Evolutionary conservation across 2,797 vertebrate species (phyloP), one percentile per base, ranked within the genome.

Genomic region (Labroides dimidiatus): DNA sequence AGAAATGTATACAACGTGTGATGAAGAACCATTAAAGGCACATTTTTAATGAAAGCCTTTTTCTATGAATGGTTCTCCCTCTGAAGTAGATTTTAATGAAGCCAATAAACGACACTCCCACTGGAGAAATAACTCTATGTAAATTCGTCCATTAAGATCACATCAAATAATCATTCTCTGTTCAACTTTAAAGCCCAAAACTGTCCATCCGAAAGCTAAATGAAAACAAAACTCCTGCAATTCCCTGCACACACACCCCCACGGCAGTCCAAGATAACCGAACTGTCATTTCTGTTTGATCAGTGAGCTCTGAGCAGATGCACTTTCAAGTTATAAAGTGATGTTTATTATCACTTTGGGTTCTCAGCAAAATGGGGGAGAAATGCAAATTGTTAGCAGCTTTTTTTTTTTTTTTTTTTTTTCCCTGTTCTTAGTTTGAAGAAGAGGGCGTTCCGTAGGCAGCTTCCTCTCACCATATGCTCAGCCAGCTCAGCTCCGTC

Each of bases 391-490:
- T 49, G 53, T 65, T 71, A 23, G 64, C 50, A 27, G 27, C 52
- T 20, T 81, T 14, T 16, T 14, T 47, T 47, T 21, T 47, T 47
- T 44, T 61, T 72, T 13, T 24, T 21, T 47, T 47, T 47, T 45
- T 47, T 44, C 56, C 69, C 85, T 19, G 61, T 54, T 47, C 36
- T 68, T n/a, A 54, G 65, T 83, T 75, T 77, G 61, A 78, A 78
- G 67, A 78, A 8, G 63, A 72, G 55, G 21, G 48, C 37, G 64
- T 19, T 86, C 81, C 52, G 58, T 64, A 66, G 78, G 81, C 81
- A 45, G 77, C 78, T 87, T 91, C 85, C 80, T 88, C 81, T 78
- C 82, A 11, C 88, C 88, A 88, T 87, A 89, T 91, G 90, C 80
- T 89, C 89, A 75, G 72, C 68, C 74, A 82, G 84, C 86, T 81